Base-by-base conservation (phyloP, 2,888 invertebrate species). In the Eupithecia insigniata region DNA sequence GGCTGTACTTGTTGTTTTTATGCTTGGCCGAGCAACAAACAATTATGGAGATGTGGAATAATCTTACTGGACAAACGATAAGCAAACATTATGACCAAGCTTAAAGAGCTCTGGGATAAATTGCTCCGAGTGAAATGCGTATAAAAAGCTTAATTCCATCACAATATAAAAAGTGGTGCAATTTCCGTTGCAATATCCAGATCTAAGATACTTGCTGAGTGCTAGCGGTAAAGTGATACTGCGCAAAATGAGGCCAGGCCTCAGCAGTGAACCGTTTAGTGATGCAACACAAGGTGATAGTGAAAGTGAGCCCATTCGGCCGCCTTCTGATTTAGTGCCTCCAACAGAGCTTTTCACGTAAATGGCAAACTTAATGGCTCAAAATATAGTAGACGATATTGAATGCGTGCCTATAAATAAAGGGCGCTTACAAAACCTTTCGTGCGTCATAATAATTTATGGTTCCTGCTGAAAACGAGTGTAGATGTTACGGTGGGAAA, bases 251-350 rank as follows among this genome's bases (percentile, higher is more conserved):
- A 55, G 74, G 72, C 65, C 75, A 71, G 71, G n/a, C 65, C 66
- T 28, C 68, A 58, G 68, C 72, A 65, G 58, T 64, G 69, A 62
- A 68, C 71, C 60, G 73, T 67, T 76, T 71, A 70, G 79, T 83
- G 78, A 83, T 81, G 81, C 81, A 83, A 81, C 78, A 72, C 67
- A 66, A 72, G 70, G 77, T 81, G 81, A 83, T 81, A 86, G 87
- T 83, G 86, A 85, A 87, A 88, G 87, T 83, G 66, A 79, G 75
- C 76, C 76, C 69, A 77, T 74, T 82, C 79, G 78, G 81, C 82
- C 80, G 77, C 82, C 81, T 82, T 83, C 73, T 80, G 78, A 78
- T 77, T 78, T 76, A 79, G 66, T 75, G 73, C 78, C 72, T 78
- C 80, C 74, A 76, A 60, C 61, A 71, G 79, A 77, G 72, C 78